Percentiles rank a stretch among this genome's conserved stretches.
These are phyloP conservation scores for Idris sp. DNA, from an alignment of 1,140 invertebrate genomes.

Conservation along the genomic window DNA sequence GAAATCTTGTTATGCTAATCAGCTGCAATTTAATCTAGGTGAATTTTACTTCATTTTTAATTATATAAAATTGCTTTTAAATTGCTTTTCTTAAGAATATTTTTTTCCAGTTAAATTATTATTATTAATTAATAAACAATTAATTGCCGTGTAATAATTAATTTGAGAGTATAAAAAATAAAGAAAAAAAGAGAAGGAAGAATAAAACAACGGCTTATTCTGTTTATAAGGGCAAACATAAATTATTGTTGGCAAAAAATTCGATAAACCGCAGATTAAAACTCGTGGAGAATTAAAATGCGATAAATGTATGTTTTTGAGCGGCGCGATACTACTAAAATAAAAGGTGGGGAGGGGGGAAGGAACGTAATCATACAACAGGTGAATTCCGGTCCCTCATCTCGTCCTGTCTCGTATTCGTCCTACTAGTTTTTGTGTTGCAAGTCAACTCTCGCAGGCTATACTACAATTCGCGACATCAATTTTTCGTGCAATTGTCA, in stretches of 20 bases:
- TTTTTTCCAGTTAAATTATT: too few relatives aligned
- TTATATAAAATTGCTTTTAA: too few relatives aligned
- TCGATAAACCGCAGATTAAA: constrained; percentile 53
- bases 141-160: too few relatives aligned
- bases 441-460: constrained; percentile 38
- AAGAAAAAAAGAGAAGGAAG: too few relatives aligned
- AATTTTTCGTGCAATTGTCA: constrained; percentile 63
- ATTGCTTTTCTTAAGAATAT: too few relatives aligned
- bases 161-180: too few relatives aligned
- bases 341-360: constrained; percentile 57
- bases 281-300: constrained; percentile 57
- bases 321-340: constrained; percentile 56
- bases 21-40: constrained; percentile 7
- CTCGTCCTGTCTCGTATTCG: constrained; percentile 63
- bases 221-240: constrained; percentile 24
- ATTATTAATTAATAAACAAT: constrained; percentile 1
- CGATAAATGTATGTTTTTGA: constrained; percentile 60
- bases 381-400: constrained; percentile 63
- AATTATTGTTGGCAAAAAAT: constrained; percentile 37
- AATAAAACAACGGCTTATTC: not conserved
- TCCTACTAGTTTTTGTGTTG: constrained; percentile 62
- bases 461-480: constrained; percentile 62
- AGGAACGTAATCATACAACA: constrained; percentile 62
- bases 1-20: constrained; percentile 55
- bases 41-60: too few relatives aligned